These are phyloP conservation scores for Bos javanicus DNA, from an alignment of 2,113 vertebrate species.

Conservation along the genomic window DNA sequence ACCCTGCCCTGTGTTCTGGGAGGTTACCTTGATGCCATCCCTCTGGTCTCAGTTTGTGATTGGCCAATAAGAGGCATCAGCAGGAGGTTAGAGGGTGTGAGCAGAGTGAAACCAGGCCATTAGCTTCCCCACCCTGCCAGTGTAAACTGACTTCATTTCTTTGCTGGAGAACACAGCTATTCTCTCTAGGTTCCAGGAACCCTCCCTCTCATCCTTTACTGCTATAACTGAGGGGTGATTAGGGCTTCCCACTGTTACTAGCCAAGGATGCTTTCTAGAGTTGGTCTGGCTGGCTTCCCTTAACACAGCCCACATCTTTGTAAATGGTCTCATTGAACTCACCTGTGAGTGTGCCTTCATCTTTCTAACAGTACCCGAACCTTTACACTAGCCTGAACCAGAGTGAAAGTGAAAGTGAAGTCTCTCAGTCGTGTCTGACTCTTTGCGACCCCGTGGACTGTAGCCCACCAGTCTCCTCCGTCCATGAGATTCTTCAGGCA, in stretches of 20 bases:
- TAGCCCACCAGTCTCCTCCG: no score
- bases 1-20: not conserved
- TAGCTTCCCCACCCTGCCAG: not conserved
- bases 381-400: not conserved
- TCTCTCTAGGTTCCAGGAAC: not conserved
- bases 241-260: not conserved
- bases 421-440: no score
- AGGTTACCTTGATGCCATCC: not conserved
- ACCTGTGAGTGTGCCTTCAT: not conserved
- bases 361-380: not conserved
- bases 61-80: not conserved
- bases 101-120: not conserved
- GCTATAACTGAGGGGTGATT: not conserved
- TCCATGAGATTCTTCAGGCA: no score
- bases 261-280: not conserved
- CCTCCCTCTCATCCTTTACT: not conserved
- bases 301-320: not conserved
- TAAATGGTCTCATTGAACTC: not conserved
- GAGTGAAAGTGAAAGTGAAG: not conserved
- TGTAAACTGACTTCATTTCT: not conserved
- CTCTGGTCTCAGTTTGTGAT: not conserved
- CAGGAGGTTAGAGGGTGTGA: not conserved
- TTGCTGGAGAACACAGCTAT: not conserved
- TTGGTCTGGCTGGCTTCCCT: not conserved
- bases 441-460: no score